Evolutionary conservation across 2,113 vertebrate genomes (phyloP), one percentile per base, ranked within the genome.

Genomic region (Puntigrus tetrazona): DNA sequence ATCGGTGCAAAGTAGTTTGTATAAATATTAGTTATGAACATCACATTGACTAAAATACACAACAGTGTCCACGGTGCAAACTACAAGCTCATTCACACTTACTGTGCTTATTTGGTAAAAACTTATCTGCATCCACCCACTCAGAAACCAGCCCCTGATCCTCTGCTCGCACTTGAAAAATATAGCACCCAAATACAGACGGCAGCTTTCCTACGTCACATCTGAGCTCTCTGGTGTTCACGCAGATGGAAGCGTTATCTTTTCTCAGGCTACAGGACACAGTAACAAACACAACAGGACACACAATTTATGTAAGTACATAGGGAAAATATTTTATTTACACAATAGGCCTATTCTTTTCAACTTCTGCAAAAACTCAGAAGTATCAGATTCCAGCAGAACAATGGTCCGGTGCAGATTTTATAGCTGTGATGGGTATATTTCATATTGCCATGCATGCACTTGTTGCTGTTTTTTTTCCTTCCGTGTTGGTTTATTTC

Each of bases 151-250:
- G 45, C 20, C 65, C 45, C 27, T 20, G 43, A 52, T 11, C 2
- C 45, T 82, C 80, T 36, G 80, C 65, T 7, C 80, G 80, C 31
- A 82, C 80, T 52, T 82, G 80, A 22, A 82, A 82, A n/a, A 20
- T 11, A 8, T 82, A 70, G 2, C 10, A 9, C 13, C 63, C 80
- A 18, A 38, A 82, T 11, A n/a, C 20, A 69, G 0, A 4, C 18
- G 57, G 78, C 18, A 82, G 29, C 1, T 38, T 8, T 70, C 65
- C 80, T 18, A 47, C 80, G 27, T 82, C 80, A 70, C 80, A 82
- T 82, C 70, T 55, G 3, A 82, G 31, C 27, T 82, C 65, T 82
- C 36, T 69, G 11, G 80, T 52, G 63, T 82, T 55, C 16, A 55
- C 22, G 27, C 80, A 82, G 13, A 70, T 1, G 7, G 31, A 55